Evolutionary conservation across 2,113 vertebrate genomes (phyloP).

Genomic region (Grallaria varia): DNA sequence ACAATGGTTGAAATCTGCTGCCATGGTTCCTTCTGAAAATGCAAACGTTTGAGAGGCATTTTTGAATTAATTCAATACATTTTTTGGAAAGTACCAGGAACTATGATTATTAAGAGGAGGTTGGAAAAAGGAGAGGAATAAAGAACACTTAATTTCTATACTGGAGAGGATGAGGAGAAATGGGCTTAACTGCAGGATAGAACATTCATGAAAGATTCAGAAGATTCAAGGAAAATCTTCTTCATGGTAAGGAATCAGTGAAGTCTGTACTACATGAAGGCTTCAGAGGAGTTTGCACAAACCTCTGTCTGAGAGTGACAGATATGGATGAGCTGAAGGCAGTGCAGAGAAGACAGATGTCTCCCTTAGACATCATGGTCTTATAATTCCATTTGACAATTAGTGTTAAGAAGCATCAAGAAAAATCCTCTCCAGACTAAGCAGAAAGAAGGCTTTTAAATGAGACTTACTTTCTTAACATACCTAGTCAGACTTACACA

Average conservation of each 20-base stretch:
- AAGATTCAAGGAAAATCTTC: not conserved
- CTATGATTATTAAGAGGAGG: not conserved
- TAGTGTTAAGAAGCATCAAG: not conserved
- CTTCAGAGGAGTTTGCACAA: not conserved
- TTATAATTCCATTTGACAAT: not conserved
- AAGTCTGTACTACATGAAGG: not conserved
- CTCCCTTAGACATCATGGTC: not conserved
- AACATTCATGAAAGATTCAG: not conserved
- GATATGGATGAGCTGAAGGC: accelerated
- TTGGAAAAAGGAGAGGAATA: not conserved
- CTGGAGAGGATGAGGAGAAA: not conserved
- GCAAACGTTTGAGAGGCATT: not conserved
- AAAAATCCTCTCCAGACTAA: not conserved
- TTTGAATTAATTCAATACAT: not conserved
- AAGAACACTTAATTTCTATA: not conserved
- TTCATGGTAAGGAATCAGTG: not conserved
- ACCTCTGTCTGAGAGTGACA: not conserved
- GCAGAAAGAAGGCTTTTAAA: not conserved
- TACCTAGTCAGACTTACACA: accelerated
- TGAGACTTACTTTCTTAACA: not conserved
- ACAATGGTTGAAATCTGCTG: not conserved
- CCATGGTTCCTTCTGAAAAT: not conserved
- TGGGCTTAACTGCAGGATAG: not conserved
- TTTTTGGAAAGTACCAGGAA: not conserved
- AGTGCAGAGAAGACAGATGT: not conserved